phyloP scores from a whole-genome alignment of 2,797 vertebrate species.

The Neopelma chrysocephalum region DNA sequence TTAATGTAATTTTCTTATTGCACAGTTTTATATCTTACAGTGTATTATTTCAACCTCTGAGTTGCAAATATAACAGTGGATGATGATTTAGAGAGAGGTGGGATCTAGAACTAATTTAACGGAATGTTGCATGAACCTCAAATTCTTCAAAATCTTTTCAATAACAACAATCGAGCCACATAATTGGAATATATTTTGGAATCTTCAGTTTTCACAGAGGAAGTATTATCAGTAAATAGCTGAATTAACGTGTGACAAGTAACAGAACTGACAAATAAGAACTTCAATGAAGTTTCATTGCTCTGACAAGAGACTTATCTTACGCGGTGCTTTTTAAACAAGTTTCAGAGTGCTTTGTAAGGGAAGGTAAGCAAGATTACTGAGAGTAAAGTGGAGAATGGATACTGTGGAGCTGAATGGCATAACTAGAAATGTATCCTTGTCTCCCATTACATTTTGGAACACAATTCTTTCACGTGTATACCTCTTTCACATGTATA shows the following conservation, averaged over 20 bases:
- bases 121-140: neutral
- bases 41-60: neutral
- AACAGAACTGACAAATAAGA: neutral
- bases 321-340: neutral
- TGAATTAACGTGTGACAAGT: neutral
- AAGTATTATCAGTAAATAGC: neutral
- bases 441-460: neutral
- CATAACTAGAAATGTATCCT: neutral
- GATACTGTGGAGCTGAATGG: neutral
- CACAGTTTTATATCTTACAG: neutral
- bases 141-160: neutral
- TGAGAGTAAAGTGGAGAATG: neutral
- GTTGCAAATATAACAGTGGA: neutral
- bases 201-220: neutral
- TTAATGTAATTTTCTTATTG: neutral
- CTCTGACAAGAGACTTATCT: neutral
- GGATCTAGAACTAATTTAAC: neutral
- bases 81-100: neutral
- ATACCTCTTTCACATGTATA: neutral
- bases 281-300: neutral
- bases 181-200: neutral
- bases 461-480: neutral
- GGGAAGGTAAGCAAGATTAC: neutral
- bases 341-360: neutral
- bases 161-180: neutral